A percentile compares a stretch with the other conserved stretches of the same genome.
Conservation (phyloP, 2,113 vertebrate species). For the Megaceryle maxima region DNA sequence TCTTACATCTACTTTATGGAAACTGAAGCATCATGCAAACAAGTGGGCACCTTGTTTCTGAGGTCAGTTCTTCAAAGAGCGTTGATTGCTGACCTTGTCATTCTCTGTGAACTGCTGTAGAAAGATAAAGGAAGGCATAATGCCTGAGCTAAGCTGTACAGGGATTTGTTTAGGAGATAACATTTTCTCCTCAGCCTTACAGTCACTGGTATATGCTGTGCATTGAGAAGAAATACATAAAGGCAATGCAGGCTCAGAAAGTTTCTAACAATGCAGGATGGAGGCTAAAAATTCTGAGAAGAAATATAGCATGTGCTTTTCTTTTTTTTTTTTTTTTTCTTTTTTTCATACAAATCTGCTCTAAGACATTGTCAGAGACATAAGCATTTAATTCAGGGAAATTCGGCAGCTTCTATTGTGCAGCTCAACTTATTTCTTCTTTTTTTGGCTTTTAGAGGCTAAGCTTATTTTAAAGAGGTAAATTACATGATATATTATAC, state of each 20-base stretch:
- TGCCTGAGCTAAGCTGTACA: neutral
- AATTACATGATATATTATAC: neutral
- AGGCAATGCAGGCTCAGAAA: neutral
- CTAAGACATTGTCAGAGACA: neutral
- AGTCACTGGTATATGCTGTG: neutral
- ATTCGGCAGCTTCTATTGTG: neutral
- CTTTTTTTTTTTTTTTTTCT: too few species aligned
- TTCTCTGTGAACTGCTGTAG: neutral
- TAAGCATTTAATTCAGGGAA: neutral
- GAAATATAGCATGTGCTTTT: neutral
- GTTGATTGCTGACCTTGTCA: rapidly evolving
- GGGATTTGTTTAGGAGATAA: neutral
- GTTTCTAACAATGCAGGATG: neutral
- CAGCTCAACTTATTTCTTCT: neutral
- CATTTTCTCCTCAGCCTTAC: neutral
- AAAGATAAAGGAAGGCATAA: neutral
- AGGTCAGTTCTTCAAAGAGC: too few species aligned
- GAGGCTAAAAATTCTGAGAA: neutral
- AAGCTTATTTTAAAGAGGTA: neutral
- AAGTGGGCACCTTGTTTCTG: too few species aligned
- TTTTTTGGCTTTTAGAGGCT: neutral
- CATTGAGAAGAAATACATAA: neutral
- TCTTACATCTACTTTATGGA: neutral
- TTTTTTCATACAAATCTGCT: neutral
- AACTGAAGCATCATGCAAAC: neutral